phyloP scores from a whole-genome alignment of 1,140 invertebrate species.

The Tribolium madens region DNA sequence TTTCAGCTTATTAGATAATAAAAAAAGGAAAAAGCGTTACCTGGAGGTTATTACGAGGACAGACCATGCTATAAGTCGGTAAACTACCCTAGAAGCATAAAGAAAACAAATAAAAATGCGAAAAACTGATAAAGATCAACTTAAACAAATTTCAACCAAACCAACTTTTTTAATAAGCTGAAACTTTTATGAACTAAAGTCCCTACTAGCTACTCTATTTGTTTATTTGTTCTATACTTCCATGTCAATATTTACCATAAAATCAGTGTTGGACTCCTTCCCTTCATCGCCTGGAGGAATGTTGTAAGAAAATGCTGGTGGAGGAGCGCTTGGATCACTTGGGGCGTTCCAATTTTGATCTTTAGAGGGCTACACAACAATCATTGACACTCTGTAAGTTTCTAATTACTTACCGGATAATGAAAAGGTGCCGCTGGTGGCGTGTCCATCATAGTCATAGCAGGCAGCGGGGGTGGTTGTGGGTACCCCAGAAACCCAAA shows the following conservation, averaged over 20 bases:
- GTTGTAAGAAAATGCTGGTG: slow-evolving; percentile 77
- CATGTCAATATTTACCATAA: slow-evolving; percentile 62
- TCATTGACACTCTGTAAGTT: slow-evolving; percentile 41
- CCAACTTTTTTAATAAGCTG: slow-evolving; percentile 32
- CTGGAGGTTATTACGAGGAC: slow-evolving; percentile 62
- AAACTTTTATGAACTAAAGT: slow-evolving; percentile 4
- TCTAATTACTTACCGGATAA: slow-evolving; percentile 69
- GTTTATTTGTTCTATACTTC: not conserved
- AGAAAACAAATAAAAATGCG: slow-evolving; percentile 38
- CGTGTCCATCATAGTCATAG: slow-evolving; percentile 62
- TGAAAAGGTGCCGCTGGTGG: slow-evolving; percentile 66
- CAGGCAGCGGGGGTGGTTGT: slow-evolving; percentile 74
- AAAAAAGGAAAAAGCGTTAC: slow-evolving; percentile 50
- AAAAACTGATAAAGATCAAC: slow-evolving; percentile 20
- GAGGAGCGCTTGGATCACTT: slow-evolving; percentile 64
- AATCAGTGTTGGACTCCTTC: slow-evolving; percentile 73
- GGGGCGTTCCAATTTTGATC: slow-evolving; percentile 26
- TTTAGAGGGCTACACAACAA: slow-evolving; percentile 39
- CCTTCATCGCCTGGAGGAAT: slow-evolving; percentile 74
- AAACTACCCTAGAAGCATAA: slow-evolving; percentile 61
- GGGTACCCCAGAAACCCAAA: slow-evolving; percentile 85
- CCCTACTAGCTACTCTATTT: not conserved
- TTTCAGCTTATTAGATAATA: slow-evolving; percentile 39
- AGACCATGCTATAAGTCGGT: slow-evolving; percentile 61
- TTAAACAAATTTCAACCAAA: not conserved